Conservation (phyloP, 2,113 vertebrate genomes). For the Pteropus alecto region DNA sequence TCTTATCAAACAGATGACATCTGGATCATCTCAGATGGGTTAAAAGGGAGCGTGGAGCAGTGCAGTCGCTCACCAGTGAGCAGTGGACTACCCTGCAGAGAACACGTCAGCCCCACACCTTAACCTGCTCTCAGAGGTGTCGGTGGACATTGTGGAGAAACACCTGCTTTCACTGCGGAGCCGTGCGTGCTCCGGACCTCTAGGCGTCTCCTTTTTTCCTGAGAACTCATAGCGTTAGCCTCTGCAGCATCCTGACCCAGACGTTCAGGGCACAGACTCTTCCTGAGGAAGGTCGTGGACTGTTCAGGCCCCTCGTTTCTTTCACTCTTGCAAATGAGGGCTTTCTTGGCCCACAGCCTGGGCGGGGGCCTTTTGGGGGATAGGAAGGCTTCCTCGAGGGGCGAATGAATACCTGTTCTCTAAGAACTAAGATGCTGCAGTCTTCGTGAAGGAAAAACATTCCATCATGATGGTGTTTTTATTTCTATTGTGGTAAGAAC, state of each 20-base stretch:
- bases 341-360: background rate
- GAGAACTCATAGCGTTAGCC: background rate
- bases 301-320: background rate
- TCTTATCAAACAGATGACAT: background rate
- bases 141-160: fast-evolving
- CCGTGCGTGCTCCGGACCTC: fast-evolving
- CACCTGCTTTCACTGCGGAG: background rate
- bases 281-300: background rate
- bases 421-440: background rate
- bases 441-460: background rate
- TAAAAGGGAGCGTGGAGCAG: background rate
- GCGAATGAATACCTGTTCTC: background rate
- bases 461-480: background rate
- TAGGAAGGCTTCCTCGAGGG: background rate
- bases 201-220: background rate
- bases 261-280: background rate
- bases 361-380: background rate
- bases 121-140: no score
- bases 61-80: background rate
- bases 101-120: fast-evolving
- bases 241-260: background rate
- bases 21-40: background rate
- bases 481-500: background rate
- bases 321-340: background rate
- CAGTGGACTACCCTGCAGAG: background rate